These are phyloP conservation scores for Eutolmus rufibarbis DNA, from an alignment of 2,888 invertebrate species.

Conservation along the genomic window DNA sequence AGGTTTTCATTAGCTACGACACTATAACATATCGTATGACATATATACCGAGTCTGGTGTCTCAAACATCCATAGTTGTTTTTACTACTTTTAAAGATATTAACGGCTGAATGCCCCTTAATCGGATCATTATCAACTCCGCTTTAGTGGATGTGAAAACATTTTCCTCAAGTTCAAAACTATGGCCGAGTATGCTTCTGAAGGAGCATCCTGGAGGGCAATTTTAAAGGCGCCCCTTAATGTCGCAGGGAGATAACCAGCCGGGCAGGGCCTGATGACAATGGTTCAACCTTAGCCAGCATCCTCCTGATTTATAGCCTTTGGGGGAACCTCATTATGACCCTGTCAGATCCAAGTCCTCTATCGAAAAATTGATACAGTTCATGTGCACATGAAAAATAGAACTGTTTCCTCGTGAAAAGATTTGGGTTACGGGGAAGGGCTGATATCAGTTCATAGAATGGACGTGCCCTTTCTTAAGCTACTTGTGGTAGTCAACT, in stretches of 20 bases:
- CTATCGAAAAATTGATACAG: conserved; percentile 14
- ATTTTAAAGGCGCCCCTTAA: not conserved
- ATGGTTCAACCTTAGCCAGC: not conserved
- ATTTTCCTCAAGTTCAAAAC: not conserved
- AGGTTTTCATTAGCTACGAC: too few species aligned
- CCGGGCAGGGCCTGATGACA: not conserved
- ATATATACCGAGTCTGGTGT: not conserved
- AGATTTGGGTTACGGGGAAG: not conserved
- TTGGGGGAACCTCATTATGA: not conserved
- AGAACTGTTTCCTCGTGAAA: not conserved
- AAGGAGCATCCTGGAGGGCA: not conserved
- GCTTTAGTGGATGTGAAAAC: not conserved
- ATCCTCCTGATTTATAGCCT: not conserved
- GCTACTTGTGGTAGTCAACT: not conserved
- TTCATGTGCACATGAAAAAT: conserved; percentile 15
- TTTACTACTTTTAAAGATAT: not conserved
- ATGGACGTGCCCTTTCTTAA: not conserved
- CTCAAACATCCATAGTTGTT: not conserved
- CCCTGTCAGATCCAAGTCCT: not conserved
- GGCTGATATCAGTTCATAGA: not conserved
- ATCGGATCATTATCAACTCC: not conserved
- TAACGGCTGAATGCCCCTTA: not conserved
- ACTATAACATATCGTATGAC: too few species aligned
- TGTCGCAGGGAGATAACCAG: not conserved
- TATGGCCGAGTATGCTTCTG: not conserved